These are phyloP conservation scores for Parotia lawesii DNA, from an alignment of 2,113 vertebrate species.

Conservation along the genomic window DNA sequence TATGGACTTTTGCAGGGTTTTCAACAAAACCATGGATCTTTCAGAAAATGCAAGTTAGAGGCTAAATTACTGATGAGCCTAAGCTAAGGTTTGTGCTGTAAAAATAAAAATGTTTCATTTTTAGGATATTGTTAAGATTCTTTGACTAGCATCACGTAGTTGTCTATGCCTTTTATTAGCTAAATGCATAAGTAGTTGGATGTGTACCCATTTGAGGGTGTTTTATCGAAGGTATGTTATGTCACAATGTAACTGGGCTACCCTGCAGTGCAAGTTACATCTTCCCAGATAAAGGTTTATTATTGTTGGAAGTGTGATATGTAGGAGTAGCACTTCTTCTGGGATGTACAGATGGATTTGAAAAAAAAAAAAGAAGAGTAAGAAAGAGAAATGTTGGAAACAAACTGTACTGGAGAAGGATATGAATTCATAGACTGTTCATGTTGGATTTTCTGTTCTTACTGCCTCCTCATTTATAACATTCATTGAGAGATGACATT, in stretches of 20 bases:
- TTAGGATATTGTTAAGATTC: not conserved
- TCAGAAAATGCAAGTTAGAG: not conserved
- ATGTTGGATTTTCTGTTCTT: not conserved
- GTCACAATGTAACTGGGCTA: not conserved
- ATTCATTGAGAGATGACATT: conserved; percentile 5
- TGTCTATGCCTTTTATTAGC: not conserved
- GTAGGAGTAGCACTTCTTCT: not conserved
- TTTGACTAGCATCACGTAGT: not conserved
- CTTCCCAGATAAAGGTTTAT: not conserved
- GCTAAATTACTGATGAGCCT: not conserved
- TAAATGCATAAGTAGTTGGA: not conserved
- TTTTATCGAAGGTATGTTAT: not conserved
- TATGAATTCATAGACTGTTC: not conserved
- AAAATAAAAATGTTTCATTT: not conserved
- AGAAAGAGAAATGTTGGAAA: not conserved
- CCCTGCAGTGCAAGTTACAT: not conserved
- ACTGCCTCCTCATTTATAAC: not conserved
- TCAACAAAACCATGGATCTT: not conserved
- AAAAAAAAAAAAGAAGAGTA: not conserved
- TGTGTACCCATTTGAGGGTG: not conserved
- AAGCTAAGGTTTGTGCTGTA: not conserved
- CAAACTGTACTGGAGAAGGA: not conserved
- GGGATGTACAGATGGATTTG: not conserved
- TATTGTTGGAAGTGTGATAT: not conserved
- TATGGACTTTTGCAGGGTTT: not conserved